These are phyloP conservation scores for Anguilla japonica DNA, from an alignment of 2,113 vertebrate species.

Conservation along the genomic window DNA sequence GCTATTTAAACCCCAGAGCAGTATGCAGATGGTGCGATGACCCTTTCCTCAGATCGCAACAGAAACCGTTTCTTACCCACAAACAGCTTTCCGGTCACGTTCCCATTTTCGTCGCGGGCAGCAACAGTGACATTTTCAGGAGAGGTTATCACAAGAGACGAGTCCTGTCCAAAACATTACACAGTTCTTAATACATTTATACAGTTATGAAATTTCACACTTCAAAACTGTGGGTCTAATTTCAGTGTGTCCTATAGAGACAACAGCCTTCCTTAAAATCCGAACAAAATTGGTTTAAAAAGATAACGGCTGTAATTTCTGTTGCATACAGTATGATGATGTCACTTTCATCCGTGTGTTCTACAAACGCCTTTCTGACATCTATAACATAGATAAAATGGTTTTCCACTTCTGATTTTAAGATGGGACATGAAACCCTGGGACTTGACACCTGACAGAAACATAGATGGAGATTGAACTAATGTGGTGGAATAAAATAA, in stretches of 20 bases:
- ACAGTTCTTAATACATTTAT: background rate
- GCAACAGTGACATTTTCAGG: constrained; percentile 85
- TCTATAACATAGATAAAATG: too few species aligned
- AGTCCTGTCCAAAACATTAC: constrained; percentile 71
- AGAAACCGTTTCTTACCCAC: constrained; percentile 78
- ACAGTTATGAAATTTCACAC: background rate
- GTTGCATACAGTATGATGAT: background rate
- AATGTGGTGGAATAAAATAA: background rate
- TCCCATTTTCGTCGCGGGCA: constrained; percentile 80
- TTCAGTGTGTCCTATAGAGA: background rate
- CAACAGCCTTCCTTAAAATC: background rate
- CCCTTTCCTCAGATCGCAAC: background rate
- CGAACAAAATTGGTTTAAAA: too few species aligned
- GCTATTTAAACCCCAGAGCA: too few species aligned
- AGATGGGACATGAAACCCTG: background rate
- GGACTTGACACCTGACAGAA: background rate
- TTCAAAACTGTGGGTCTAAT: background rate
- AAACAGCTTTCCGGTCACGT: constrained; percentile 86
- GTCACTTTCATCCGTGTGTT: too few species aligned
- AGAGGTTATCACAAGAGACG: constrained; percentile 82
- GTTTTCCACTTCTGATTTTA: background rate
- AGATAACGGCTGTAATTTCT: background rate
- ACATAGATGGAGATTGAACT: background rate
- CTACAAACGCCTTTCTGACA: too few species aligned
- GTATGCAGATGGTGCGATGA: too few species aligned